phyloP scores from a whole-genome alignment of 2,113 vertebrate species.

The Zingel zingel region DNA sequence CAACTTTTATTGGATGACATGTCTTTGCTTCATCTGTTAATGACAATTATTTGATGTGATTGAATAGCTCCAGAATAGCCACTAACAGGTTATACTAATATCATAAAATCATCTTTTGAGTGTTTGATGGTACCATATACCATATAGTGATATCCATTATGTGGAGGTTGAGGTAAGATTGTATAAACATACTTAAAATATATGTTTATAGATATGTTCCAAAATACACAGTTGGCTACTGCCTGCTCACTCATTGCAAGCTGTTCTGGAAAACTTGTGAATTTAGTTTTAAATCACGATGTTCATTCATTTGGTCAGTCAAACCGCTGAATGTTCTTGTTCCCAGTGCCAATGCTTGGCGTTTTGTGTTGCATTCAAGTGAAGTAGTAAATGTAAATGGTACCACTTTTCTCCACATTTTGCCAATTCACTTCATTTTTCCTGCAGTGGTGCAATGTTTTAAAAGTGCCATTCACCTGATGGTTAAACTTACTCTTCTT shows the following conservation, averaged over 20 bases:
- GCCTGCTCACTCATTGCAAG: not conserved
- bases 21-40: not conserved
- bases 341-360: constrained; percentile 26
- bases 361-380: constrained; percentile 31
- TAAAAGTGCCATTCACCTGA: not conserved
- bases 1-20: not conserved
- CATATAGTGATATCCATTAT: no score
- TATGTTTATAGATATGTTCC: not conserved
- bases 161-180: not conserved
- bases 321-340: constrained; percentile 41
- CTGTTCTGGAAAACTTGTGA: constrained; percentile 25
- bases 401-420: not conserved
- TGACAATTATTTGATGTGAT: not conserved
- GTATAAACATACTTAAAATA: not conserved
- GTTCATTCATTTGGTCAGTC: constrained; percentile 49
- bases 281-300: constrained; percentile 37
- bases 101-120: no score
- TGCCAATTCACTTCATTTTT: not conserved
- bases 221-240: not conserved
- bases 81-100: not conserved
- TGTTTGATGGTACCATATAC: no score
- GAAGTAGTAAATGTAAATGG: not conserved
- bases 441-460: not conserved
- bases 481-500: not conserved
- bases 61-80: not conserved